Evolutionary conservation across 2,113 vertebrate genomes (phyloP), one percentile per base, ranked within the genome.

Genomic region (Dolichotis patagonum): DNA sequence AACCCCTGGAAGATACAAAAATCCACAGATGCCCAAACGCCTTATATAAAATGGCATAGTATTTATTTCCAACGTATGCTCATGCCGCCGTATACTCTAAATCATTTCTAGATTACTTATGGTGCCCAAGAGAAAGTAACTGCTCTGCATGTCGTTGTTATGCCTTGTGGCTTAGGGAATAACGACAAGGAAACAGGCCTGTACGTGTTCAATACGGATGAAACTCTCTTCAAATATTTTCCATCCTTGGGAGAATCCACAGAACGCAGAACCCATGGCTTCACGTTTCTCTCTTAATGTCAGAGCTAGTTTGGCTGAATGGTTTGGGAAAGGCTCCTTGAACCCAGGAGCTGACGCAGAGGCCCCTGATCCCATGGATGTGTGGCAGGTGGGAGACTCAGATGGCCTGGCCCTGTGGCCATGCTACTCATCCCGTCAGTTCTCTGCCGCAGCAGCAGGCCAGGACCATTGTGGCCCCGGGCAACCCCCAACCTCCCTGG

Each of bases 261-360:
- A 56, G 38, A 69, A 69, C 46, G 38, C 24, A 62, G 54, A 41
- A 7, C 6, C 17, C 1, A 1, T 22, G 6, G 35, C 43, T 80
- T 52, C 46, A 9, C 19, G 28, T 58, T 82, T 41, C 32, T 11
- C 65, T 60, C 80, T 78, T 16, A 8, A 22, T 26, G 56, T 78
- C 58, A 19, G 54, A 14, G 54, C 43, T 30, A 17, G 8, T 49
- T 84, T 54, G 38, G 56, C 43, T 65, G 5, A 0, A 8, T 43
- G 63, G 19, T n/a, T 65, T 80, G 7, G 60, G 56, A 46, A 11
- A 22, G 24, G 62, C 41, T 28, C 6, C 63, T 69, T 43, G 67
- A 4, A 26, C 11, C 4, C 13, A 17, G 1, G 35, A 65, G 35
- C 11, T 16, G 0, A 65, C 49, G 14, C 11, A 3, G 0, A 0